phyloP scores from a whole-genome alignment of 2,797 vertebrate genomes.

The Artibeus jamaicensis region DNA sequence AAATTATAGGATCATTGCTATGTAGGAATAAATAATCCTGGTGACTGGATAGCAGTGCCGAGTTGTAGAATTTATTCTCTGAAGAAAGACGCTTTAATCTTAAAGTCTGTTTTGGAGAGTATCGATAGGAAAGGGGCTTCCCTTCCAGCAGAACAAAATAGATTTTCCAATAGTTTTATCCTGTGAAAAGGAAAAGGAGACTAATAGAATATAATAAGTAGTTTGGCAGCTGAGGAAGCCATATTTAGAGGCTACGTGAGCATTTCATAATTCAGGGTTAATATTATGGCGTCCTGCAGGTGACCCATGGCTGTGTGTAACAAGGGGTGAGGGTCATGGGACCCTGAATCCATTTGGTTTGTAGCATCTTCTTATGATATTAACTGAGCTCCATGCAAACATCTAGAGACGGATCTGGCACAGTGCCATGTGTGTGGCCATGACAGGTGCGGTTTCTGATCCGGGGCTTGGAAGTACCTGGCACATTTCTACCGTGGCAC shows the following conservation, averaged over 20 bases:
- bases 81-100: constrained; percentile 9
- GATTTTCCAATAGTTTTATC: constrained; percentile 46
- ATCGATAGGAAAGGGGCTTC: background rate
- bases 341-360: background rate
- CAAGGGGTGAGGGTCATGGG: background rate
- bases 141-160: constrained; percentile 6
- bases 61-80: background rate
- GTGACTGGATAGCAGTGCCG: background rate
- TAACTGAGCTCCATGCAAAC: background rate
- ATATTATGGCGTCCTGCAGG: background rate
- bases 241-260: background rate
- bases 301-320: background rate
- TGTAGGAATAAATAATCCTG: constrained; percentile 11
- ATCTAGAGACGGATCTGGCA: background rate
- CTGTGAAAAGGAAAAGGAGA: constrained; percentile 40
- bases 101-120: constrained; percentile 22
- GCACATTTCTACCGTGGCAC: background rate
- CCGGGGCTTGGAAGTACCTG: background rate
- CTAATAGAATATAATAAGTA: constrained; percentile 31
- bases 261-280: background rate
- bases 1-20: background rate
- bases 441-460: background rate
- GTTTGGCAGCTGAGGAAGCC: background rate
- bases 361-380: background rate
- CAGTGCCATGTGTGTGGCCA: background rate